A percentile compares a stretch with the other conserved stretches of the same genome.
phyloP scores from a whole-genome alignment of 2,888 invertebrate genomes.

The Thymelicus acteon region DNA sequence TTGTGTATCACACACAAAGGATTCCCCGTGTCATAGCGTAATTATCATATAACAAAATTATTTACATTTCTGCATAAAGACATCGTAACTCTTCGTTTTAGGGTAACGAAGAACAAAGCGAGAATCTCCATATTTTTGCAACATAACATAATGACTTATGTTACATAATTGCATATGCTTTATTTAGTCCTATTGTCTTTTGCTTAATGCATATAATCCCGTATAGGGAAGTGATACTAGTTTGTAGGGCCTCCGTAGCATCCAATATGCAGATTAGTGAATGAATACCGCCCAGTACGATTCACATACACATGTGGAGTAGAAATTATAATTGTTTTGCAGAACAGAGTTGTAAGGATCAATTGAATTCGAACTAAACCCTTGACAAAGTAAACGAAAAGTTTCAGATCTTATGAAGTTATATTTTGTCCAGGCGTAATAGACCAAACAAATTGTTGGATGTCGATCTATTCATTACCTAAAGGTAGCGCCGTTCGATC shows the following conservation, averaged over 20 bases:
- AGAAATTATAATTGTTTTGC: constrained; percentile 76
- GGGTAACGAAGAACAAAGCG: constrained; percentile 50
- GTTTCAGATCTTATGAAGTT: too few relatives aligned
- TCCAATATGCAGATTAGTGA: constrained; percentile 77
- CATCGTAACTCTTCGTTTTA: constrained; percentile 34
- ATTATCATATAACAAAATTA: constrained; percentile 44
- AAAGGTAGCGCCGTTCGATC: too few relatives aligned
- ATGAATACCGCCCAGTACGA: constrained; percentile 70
- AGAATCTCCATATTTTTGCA: constrained; percentile 38
- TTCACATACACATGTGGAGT: constrained; percentile 62
- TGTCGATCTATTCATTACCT: too few relatives aligned
- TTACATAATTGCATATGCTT: constrained; percentile 45
- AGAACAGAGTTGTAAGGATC: constrained; percentile 41
- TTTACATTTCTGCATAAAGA: constrained; percentile 52
- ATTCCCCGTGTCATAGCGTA: not conserved
- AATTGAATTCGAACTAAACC: constrained; percentile 19
- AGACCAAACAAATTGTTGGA: too few relatives aligned
- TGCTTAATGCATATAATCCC: constrained; percentile 45
- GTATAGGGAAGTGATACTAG: constrained; percentile 45
- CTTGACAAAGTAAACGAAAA: too few relatives aligned
- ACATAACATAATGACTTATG: constrained; percentile 40
- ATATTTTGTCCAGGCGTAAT: too few relatives aligned
- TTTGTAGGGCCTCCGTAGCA: constrained; percentile 48
- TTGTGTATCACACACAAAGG: constrained; percentile 39
- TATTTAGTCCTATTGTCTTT: constrained; percentile 45